Conservation (phyloP, 1,140 invertebrate species). For the Tyrophagus putrescentiae region DNA sequence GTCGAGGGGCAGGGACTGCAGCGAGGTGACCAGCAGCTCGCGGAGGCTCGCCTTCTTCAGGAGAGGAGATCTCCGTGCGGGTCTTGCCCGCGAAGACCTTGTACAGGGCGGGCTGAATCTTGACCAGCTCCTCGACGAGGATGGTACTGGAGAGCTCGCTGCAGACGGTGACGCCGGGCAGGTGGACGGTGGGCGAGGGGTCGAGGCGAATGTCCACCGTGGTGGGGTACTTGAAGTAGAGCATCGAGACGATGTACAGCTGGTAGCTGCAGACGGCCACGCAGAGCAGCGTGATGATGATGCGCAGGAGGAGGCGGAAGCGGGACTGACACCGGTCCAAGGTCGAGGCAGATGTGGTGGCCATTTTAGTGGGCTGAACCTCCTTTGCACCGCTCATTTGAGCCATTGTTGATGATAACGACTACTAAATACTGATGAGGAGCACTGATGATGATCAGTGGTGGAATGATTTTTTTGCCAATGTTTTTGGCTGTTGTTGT, state of each 20-base stretch:
- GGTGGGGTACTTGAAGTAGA: conserved; percentile 9
- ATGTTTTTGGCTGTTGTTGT: no score
- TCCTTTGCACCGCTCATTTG: no score
- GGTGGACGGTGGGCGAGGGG: conserved; percentile 9
- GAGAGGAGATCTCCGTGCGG: conserved; percentile 1
- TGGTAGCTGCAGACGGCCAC: not conserved
- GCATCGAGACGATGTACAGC: not conserved
- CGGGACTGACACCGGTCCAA: not conserved
- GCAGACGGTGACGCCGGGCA: conserved; percentile 10
- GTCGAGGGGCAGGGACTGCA: not conserved
- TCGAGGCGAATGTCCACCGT: conserved; percentile 12
- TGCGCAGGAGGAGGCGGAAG: not conserved
- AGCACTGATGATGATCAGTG: no score
- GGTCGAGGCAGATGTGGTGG: no score
- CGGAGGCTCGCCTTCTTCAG: not conserved
- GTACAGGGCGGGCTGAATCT: not conserved
- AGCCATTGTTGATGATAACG: no score
- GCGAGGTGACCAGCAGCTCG: not conserved
- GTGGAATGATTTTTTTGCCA: no score
- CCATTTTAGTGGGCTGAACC: no score
- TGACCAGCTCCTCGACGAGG: conserved; percentile 4
- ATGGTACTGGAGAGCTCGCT: conserved; percentile 15
- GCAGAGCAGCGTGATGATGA: not conserved
- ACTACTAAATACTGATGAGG: no score
- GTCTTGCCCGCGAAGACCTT: conserved; percentile 8